Conservation (phyloP, 2,797 vertebrate species). For the Syngnathus rostellatus region DNA sequence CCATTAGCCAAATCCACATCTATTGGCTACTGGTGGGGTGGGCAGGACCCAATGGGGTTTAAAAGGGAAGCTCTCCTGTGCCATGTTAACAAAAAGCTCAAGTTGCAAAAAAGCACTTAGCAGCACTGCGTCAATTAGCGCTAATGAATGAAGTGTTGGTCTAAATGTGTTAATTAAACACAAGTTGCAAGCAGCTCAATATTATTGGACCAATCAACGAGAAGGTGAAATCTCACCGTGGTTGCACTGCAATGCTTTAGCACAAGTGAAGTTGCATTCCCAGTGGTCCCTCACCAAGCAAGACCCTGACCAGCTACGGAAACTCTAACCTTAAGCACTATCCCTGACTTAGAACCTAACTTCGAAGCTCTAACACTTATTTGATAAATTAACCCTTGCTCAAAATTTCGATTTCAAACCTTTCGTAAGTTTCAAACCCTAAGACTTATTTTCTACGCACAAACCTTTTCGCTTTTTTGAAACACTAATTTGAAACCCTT, state of each 20-base stretch:
- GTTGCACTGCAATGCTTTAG: background rate
- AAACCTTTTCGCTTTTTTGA: no score
- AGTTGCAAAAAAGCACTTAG: background rate
- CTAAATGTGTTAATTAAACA: background rate
- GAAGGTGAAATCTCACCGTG: background rate
- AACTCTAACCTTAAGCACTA: background rate
- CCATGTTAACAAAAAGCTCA: background rate
- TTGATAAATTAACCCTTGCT: no score
- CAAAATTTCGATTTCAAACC: no score
- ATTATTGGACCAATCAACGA: background rate
- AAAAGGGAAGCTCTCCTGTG: no score
- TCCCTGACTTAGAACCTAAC: no score
- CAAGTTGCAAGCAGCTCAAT: background rate
- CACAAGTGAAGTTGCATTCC: background rate
- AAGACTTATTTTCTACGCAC: no score
- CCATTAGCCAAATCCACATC: background rate
- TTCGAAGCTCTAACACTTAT: no score
- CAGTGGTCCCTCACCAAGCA: background rate
- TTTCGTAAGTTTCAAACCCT: no score
- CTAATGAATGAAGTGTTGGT: background rate
- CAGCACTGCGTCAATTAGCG: background rate
- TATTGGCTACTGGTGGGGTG: background rate
- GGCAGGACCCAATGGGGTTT: background rate
- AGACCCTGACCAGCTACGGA: background rate
- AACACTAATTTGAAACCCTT: no score